Evolutionary conservation across 2,888 invertebrate genomes (phyloP).

Genomic region (Blastobasis lacticolella): DNA sequence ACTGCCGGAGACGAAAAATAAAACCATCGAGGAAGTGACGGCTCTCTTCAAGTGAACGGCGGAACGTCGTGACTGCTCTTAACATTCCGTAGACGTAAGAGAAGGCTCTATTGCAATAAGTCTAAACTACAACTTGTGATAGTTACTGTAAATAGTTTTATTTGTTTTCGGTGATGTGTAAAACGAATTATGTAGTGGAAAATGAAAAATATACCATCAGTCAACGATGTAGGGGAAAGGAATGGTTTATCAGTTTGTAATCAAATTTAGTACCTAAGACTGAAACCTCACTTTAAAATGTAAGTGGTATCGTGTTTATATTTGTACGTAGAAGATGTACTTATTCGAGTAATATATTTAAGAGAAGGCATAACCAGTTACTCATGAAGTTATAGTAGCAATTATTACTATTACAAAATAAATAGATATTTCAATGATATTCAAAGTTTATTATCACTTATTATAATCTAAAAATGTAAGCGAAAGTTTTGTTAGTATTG

Average conservation of each 20-base stretch:
- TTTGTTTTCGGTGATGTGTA: conserved; percentile 8
- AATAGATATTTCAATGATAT: not conserved
- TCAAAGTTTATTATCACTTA: not conserved
- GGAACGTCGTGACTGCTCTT: not conserved
- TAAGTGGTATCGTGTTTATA: conserved; percentile 35
- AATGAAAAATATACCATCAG: no score
- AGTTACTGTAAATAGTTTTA: conserved; percentile 25
- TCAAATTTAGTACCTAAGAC: conserved; percentile 42
- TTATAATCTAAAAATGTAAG: no score
- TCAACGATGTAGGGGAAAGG: not conserved
- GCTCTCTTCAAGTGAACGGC: conserved; percentile 57
- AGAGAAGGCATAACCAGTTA: not conserved
- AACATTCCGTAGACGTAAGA: conserved; percentile 41
- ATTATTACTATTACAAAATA: not conserved
- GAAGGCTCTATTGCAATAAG: conserved; percentile 37
- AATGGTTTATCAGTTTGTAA: conserved; percentile 27
- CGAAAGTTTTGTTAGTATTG: not conserved
- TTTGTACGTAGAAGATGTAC: conserved; percentile 42
- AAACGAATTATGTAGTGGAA: no score
- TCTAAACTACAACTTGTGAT: conserved; percentile 43
- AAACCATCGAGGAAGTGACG: conserved; percentile 65
- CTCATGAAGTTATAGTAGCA: not conserved
- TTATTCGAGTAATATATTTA: conserved; percentile 27
- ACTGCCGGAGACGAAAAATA: conserved; percentile 69
- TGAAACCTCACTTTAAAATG: conserved; percentile 39